These are phyloP conservation scores for Eilema depressum DNA, from an alignment of 2,888 invertebrate genomes.

Conservation along the genomic window DNA sequence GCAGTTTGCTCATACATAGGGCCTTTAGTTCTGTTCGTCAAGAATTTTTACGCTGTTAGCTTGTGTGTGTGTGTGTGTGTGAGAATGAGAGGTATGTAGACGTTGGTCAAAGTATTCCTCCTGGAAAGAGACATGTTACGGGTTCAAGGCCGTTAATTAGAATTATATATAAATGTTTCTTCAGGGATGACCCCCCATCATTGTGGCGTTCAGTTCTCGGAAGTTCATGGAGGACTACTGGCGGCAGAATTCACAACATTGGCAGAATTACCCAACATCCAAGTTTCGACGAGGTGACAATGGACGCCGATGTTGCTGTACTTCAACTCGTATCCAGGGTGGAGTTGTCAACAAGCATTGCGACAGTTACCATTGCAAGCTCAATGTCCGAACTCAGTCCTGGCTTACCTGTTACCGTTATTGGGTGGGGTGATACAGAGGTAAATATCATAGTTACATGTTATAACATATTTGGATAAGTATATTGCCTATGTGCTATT, in stretches of 20 bases:
- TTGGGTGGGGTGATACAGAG: constrained; percentile 63
- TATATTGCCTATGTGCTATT: no score
- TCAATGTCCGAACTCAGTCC: constrained; percentile 20
- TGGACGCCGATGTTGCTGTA: constrained; percentile 61
- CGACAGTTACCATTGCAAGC: constrained; percentile 54
- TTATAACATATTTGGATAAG: no score
- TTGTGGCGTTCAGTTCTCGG: constrained; percentile 63
- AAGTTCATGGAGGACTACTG: constrained; percentile 43
- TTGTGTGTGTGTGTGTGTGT: no score
- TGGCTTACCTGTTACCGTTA: constrained; percentile 26
- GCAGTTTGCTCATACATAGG: no score
- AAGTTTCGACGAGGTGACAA: constrained; percentile 37
- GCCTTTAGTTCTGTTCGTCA: no score
- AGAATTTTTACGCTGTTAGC: no score
- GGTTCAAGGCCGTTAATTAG: neutral
- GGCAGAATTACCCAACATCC: constrained; percentile 48
- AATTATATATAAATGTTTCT: neutral
- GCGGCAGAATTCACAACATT: constrained; percentile 51
- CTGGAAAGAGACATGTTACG: neutral
- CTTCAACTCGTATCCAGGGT: constrained; percentile 52
- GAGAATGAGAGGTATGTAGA: no score
- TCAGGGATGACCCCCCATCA: constrained; percentile 13
- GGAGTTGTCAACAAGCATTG: constrained; percentile 40
- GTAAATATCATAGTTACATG: constrained; percentile 47
- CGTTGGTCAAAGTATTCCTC: neutral